Evolutionary conservation across 2,888 invertebrate species (phyloP), one percentile per base, ranked within the genome.

Genomic region (Cosmorhoe ocellata): DNA sequence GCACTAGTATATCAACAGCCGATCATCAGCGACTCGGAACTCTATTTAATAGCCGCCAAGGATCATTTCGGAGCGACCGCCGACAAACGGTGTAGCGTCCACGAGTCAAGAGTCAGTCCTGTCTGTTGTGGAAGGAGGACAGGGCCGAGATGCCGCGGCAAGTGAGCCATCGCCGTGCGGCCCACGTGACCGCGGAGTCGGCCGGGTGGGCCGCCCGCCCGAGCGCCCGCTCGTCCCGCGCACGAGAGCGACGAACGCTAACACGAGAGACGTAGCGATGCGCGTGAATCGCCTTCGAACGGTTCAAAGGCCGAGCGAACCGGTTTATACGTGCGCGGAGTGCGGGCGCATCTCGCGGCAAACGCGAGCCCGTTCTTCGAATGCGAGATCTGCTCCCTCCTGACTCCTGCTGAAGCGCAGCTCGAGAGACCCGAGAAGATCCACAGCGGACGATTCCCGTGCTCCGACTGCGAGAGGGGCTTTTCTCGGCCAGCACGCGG

Each of bases 111-210:
- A 48, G 12, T 28, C 28, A 46, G 32, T 14, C 24, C 10, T 39
- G 27, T 36, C 38, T 81, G 80, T 83, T 83, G 56, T 83, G 83
- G 83, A 69, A 83, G 69, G 78, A 76, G 11, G 26, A 26, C 11
- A 37, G 69, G 18, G 10, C 64, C 14, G 12, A 42, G 51, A 71
- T 81, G 65, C 83, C 83, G 27, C 59, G 66, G 36, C 65, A 60
- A 46, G 32, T 74, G 49, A 82, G 83, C 69, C 33, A 31, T n/a
- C 27, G 24, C 33, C 82, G 83, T 62, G 44, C 54, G 12, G 41
- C 53, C 2, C 56, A 63, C 22, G 30, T 76, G 11, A 61, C 34
- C 4, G 49, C 53, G n/a, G n/a, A n/a, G n/a, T n/a, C n/a, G n/a
- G n/a, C n/a, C n/a, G n/a, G n/a, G n/a, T n/a, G n/a, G n/a, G n/a